Evolutionary conservation across 2,113 vertebrate genomes (phyloP).

Genomic region (Ondatra zibethicus): DNA sequence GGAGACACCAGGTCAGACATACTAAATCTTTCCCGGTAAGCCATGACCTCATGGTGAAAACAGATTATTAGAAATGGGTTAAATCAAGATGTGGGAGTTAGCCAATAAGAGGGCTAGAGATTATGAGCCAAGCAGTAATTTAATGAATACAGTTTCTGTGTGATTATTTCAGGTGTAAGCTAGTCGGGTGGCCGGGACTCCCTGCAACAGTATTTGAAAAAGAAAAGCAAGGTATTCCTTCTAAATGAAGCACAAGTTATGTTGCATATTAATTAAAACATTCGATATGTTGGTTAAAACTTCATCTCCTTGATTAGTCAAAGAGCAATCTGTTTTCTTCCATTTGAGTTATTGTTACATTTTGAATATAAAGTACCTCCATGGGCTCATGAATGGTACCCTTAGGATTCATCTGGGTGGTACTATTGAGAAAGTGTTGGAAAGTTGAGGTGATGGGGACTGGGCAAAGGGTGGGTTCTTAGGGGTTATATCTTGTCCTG

Average conservation of each 20-base stretch:
- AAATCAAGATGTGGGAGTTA: too few species aligned
- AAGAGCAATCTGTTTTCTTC: not conserved
- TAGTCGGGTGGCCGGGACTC: too few species aligned
- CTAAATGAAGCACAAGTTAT: not conserved
- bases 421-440: not conserved
- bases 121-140: too few species aligned
- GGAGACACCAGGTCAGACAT: too few species aligned
- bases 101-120: too few species aligned
- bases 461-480: not conserved
- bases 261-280: constrained; percentile 12
- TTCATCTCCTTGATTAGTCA: not conserved
- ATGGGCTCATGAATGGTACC: not conserved
- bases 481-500: not conserved
- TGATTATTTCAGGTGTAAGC: too few species aligned
- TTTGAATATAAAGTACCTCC: not conserved
- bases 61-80: too few species aligned
- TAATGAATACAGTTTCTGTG: too few species aligned
- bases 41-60: too few species aligned
- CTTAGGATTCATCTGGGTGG: too few species aligned
- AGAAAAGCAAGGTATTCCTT: not conserved
- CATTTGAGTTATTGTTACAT: not conserved
- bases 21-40: too few species aligned
- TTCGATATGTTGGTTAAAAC: not conserved
- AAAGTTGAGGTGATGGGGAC: not conserved
- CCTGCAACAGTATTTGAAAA: too few species aligned